Evolutionary conservation across 2,797 vertebrate species (phyloP).

Genomic region (Momotus momota): DNA sequence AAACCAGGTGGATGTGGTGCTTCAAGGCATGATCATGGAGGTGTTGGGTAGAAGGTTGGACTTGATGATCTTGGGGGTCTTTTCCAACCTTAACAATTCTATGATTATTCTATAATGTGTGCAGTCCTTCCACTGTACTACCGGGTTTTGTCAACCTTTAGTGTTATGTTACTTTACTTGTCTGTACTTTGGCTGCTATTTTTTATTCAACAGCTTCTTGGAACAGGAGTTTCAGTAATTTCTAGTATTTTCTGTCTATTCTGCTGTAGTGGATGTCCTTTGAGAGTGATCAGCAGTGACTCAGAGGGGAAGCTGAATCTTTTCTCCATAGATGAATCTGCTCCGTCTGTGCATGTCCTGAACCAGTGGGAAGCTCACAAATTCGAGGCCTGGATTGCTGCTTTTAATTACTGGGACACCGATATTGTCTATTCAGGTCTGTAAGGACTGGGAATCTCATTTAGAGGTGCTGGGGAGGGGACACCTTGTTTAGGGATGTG

Average conservation of each 20-base stretch:
- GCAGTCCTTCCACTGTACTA: not conserved
- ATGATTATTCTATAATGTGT: no score
- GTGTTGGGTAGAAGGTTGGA: no score
- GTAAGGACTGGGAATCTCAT: not conserved
- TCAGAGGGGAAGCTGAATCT: slow-evolving; percentile 88
- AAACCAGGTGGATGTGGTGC: no score
- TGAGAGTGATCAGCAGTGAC: slow-evolving; percentile 90
- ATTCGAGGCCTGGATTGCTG: slow-evolving; percentile 96
- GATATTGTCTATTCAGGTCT: slow-evolving; percentile 91
- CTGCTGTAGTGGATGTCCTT: slow-evolving; percentile 72
- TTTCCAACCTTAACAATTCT: no score
- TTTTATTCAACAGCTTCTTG: not conserved
- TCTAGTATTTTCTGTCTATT: not conserved
- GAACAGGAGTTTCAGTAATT: not conserved
- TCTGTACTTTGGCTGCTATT: not conserved
- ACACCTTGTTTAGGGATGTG: not conserved
- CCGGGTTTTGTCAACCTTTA: not conserved
- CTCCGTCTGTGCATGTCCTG: slow-evolving; percentile 68
- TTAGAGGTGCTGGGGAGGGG: not conserved
- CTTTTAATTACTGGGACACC: slow-evolving; percentile 95
- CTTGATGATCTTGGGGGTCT: no score
- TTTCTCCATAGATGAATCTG: slow-evolving; percentile 78
- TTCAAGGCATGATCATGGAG: no score
- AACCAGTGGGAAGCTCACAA: slow-evolving; percentile 91
- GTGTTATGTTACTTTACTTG: not conserved